Percentiles rank a stretch among this genome's conserved stretches.
Conservation (phyloP, 2,113 vertebrate species). For the Enhydra lutris region DNA sequence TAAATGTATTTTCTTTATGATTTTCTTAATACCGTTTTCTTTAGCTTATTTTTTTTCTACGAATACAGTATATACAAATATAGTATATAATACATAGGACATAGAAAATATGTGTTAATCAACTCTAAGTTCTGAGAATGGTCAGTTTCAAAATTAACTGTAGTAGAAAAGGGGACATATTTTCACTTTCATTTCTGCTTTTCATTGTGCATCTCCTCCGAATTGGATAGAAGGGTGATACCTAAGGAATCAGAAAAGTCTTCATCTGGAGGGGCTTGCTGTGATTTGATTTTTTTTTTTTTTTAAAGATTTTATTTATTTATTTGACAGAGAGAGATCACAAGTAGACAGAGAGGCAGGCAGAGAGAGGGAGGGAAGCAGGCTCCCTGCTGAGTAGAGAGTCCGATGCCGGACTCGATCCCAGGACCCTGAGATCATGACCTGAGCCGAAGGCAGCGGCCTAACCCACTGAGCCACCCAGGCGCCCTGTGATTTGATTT, state of each 20-base stretch:
- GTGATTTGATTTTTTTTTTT: constrained; percentile 22
- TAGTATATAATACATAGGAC: not conserved
- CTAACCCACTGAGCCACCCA: too few species aligned
- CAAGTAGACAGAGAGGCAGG: too few species aligned
- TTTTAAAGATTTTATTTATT: too few species aligned
- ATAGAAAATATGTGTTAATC: not conserved
- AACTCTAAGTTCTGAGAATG: not conserved
- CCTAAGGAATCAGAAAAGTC: not conserved
- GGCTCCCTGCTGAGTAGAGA: too few species aligned
- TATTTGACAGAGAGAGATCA: too few species aligned
- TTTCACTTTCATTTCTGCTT: not conserved
- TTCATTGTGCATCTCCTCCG: not conserved
- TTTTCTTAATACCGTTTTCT: not conserved
- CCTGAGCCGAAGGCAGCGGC: too few species aligned
- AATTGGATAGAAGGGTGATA: not conserved
- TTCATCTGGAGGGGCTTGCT: not conserved
- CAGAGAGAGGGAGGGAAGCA: too few species aligned
- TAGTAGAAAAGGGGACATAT: not conserved
- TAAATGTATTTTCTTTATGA: not conserved
- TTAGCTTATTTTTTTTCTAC: not conserved
- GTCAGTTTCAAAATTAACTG: not conserved
- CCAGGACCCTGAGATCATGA: too few species aligned
- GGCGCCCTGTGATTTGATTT: constrained; percentile 7
- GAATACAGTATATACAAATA: not conserved
- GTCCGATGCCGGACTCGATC: too few species aligned